These are phyloP conservation scores for Cyclargus thomasi DNA, from an alignment of 1,140 invertebrate genomes.

Conservation along the genomic window DNA sequence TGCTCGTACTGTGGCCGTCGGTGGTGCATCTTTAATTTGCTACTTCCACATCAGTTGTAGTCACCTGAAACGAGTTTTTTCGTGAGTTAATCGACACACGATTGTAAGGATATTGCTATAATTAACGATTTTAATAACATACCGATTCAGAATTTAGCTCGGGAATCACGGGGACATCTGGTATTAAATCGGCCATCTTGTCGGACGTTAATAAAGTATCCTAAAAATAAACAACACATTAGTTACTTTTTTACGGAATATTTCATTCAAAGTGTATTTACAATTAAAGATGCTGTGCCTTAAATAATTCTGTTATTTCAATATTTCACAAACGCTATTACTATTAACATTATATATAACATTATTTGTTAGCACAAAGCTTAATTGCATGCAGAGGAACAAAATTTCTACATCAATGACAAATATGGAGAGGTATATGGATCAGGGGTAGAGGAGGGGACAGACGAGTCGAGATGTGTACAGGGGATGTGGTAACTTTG, in stretches of 20 bases:
- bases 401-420: background rate
- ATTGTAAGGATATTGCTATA: no score
- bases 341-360: background rate
- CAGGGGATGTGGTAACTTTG: conserved; percentile 3
- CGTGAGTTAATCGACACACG: no score
- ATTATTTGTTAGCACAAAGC: conserved; percentile 6
- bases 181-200: conserved; percentile 62
- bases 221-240: conserved; percentile 38
- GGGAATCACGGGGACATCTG: conserved; percentile 56
- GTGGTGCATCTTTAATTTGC: conserved; percentile 40
- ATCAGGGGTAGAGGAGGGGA: background rate
- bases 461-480: background rate
- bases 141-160: conserved; percentile 61
- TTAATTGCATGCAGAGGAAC: conserved; percentile 13
- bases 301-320: background rate
- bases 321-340: background rate
- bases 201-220: conserved; percentile 46
- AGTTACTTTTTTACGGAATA: background rate
- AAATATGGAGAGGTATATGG: background rate
- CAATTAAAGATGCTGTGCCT: background rate
- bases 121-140: conserved; percentile 14
- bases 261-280: conserved; percentile 6
- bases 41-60: conserved; percentile 50
- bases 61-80: conserved; percentile 43
- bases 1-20: conserved; percentile 29